Base-by-base conservation (phyloP, 2,797 vertebrate genomes). In the Sparus aurata region DNA sequence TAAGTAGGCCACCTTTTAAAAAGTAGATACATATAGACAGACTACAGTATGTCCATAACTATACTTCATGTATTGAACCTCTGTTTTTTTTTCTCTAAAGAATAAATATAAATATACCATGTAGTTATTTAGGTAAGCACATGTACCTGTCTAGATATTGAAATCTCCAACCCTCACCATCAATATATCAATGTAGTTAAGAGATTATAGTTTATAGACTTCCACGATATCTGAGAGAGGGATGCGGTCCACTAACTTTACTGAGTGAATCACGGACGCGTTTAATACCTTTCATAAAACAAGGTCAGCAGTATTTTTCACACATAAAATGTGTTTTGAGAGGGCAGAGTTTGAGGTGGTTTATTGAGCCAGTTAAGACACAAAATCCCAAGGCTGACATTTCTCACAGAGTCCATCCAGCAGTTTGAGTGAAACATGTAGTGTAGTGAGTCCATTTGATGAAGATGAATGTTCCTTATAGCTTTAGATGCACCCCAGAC, bases 401-500 rank as follows among this genome's bases (percentile, higher is more conserved):
- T 61, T 73, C 71, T 58, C 4, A 6, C 52, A 49, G 75, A 74
- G 22, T 74, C n/a, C 27, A 10, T 68, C 12, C 62, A 23, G 69
- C 9, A 34, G 50, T 78, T 69, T 73, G 55, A 75, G 43, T 72
- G 72, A 62, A 61, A 62, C 38, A 1, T 38, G 38, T 11, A 27
- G 27, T 61, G 71, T 43, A 45, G 20, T 59, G 52, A 71, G 45
- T 77, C 65, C 18, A 59, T 71, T 20, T 77, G 70, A 74, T 76
- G 15, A 61, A 65, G 55, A 43, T 30, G 30, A 63, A 60, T 61
- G 25, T 20, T 20, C 22, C 58, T 9, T 30, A 25, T 11, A 72
- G 25, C 45, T 69, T 65, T 57, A 43, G 59, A 82, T 65, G 67
- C 59, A 54, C 58, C 30, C 0, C 18, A 69, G 22, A 71, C 70